phyloP scores from a whole-genome alignment of 2,113 vertebrate species.

The Scatophagus argus region DNA sequence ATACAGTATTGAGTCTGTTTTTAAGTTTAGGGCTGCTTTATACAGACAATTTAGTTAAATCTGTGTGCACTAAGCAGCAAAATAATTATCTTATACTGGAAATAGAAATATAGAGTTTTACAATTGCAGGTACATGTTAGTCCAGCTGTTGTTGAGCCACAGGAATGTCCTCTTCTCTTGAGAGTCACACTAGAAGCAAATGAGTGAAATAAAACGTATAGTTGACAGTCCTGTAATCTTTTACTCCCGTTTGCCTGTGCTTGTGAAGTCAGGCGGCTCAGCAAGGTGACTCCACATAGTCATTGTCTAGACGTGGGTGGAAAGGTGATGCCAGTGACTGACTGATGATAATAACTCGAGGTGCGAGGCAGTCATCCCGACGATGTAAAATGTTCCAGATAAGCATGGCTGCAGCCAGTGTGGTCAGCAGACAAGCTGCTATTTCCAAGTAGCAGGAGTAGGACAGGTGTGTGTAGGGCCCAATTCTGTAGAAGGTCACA shows the following conservation, averaged over 20 bases:
- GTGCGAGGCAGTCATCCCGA: conserved; percentile 93
- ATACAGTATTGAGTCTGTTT: conserved; percentile 32
- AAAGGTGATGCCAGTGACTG: conserved; percentile 89
- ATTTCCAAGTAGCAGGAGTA: conserved; percentile 99
- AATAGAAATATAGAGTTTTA: conserved; percentile 36
- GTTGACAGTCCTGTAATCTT: neutral
- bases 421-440: conserved; percentile 93
- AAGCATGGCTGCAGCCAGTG: conserved; percentile 93
- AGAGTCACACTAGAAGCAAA: conserved; percentile 19
- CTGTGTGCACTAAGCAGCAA: conserved; percentile 48
- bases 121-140: conserved; percentile 31
- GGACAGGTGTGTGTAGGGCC: conserved; percentile 93
- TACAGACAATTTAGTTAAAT: conserved; percentile 39
- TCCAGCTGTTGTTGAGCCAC: conserved; percentile 31
- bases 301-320: conserved; percentile 91
- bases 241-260: neutral
- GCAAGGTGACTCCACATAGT: conserved; percentile 97
- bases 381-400: conserved; percentile 99
- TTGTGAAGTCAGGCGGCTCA: conserved; percentile 74
- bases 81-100: conserved; percentile 45
- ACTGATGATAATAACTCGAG: conserved; percentile 93
- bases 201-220: conserved; percentile 1
- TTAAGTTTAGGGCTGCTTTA: conserved; percentile 30
- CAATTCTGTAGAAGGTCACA: conserved; percentile 96
- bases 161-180: conserved; percentile 4